Evolutionary conservation across 2,113 vertebrate species (phyloP), one percentile per base, ranked within the genome.

Genomic region (Cardinalis cardinalis): DNA sequence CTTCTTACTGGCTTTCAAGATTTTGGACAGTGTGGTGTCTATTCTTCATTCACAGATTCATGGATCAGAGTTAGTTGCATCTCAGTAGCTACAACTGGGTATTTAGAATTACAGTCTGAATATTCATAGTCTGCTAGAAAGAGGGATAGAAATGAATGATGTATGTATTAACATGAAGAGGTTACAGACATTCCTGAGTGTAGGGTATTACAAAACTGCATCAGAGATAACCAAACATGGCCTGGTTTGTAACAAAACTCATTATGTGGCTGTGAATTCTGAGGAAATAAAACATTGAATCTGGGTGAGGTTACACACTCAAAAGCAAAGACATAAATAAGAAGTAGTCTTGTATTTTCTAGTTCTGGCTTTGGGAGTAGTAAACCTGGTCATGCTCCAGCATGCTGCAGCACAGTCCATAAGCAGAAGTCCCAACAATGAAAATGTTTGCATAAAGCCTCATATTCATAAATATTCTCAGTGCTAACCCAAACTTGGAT

Each of bases 1-100:
- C 48, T 75, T 96, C 84, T 94, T 81, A 95, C 64, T 91, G 82
- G 52, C 70, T 97, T 97, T 97, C 90, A 94, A 72, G 60, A 77
- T 49, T 93, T 95, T 83, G 65, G 71, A 85, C 56, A 69, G 43
- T 94, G 65, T 4, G 15, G 48, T 90, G 40, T 79, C 86, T 94
- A 86, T 88, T 92, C 81, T 96, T 94, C 76, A 88, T 90, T 92
- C 79, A 51, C 38, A 81, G 66, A 88, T 94, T 87, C 43, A 28
- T 77, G 95, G 96, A 95, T 94, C 85, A 92, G 92, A 92, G 36
- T 90, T 90, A 92, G 23, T 77, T 95, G 48, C 82, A 66, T 89
- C 81, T 86, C 92, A 56, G 61, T 87, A 94, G 86, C 75, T 59
- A 49, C 55, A 93, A 70, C 29, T 87, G 80, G 34, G 29, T 90